Evolutionary conservation across 2,888 invertebrate species (phyloP).

Genomic region (Morinoia aosen): DNA sequence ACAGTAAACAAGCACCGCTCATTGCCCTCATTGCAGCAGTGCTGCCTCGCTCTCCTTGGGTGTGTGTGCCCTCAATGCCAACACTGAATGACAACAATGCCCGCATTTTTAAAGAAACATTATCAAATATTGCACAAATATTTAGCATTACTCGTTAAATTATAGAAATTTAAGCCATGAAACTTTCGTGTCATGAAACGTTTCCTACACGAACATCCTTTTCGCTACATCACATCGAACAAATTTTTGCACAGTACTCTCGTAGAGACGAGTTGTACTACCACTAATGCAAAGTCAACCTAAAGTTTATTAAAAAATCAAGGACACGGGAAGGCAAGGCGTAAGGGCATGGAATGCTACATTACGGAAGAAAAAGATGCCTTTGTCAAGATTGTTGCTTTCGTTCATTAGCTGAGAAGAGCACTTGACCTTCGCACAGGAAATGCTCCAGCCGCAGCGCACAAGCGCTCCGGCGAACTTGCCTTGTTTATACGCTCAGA

Average conservation of each 20-base stretch:
- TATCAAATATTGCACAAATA: not conserved
- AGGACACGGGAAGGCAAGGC: not conserved
- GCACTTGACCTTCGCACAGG: not conserved
- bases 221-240: not conserved
- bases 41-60: not conserved
- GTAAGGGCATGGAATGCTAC: not conserved
- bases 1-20: not conserved
- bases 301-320: not conserved
- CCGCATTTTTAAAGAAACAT: not conserved
- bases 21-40: not conserved
- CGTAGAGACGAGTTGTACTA: not conserved
- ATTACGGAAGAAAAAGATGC: not conserved
- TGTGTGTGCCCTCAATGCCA: not conserved
- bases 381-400: not conserved
- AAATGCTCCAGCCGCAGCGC: not conserved
- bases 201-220: not conserved
- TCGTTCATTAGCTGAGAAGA: conserved; percentile 12
- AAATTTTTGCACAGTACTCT: not conserved
- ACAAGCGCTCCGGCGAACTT: not conserved
- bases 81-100: not conserved
- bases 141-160: not conserved
- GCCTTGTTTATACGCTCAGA: not conserved
- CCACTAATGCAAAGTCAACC: not conserved
- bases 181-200: not conserved
- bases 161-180: not conserved